Conservation (phyloP, 2,113 vertebrate species). For the Aegotheles bennettii region DNA sequence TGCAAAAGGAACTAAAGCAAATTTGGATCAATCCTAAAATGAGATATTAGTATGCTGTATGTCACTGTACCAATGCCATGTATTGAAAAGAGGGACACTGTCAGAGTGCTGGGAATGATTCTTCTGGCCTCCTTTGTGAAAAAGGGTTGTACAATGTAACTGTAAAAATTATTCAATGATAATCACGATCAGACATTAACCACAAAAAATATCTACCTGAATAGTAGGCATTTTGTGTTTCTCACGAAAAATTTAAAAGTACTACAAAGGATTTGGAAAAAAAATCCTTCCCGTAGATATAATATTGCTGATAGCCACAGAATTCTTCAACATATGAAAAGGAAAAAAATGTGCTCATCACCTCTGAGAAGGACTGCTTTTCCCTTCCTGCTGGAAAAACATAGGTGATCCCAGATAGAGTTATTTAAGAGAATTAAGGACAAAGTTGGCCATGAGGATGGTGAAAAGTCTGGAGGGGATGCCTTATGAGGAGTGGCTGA, state of each 20-base stretch:
- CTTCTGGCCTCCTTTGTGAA: neutral
- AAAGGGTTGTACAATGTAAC: neutral
- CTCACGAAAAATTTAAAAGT: neutral
- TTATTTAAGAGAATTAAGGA: neutral
- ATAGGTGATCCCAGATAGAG: neutral
- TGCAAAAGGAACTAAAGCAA: neutral
- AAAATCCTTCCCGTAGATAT: neutral
- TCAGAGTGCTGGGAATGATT: neutral
- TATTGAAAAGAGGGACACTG: neutral
- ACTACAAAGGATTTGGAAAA: neutral
- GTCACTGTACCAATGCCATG: neutral
- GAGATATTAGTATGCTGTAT: neutral
- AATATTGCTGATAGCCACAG: neutral
- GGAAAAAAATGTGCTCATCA: fast-evolving
- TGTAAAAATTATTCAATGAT: neutral
- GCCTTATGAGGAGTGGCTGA: no score
- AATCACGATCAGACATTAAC: neutral
- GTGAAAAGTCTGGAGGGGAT: no score
- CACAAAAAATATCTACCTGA: neutral
- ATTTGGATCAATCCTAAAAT: neutral
- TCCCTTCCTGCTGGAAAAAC: neutral
- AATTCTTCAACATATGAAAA: neutral
- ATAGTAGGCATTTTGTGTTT: neutral
- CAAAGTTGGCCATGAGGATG: no score
- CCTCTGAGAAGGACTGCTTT: neutral